Conservation (phyloP, 2,113 vertebrate genomes). For the Apteryx mantelli region DNA sequence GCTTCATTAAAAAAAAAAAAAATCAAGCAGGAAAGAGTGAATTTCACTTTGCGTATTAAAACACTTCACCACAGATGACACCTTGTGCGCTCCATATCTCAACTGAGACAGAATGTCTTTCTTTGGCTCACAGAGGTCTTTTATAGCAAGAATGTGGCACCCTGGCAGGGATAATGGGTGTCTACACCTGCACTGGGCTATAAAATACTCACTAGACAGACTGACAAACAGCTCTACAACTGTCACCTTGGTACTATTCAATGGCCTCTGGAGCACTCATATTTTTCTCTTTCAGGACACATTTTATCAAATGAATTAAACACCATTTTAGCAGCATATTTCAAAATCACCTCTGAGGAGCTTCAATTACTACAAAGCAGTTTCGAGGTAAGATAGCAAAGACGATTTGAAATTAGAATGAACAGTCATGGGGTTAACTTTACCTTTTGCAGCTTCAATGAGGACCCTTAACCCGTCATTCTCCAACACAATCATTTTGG, state of each 20-base stretch:
- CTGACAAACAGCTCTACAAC: neutral
- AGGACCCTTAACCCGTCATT: constrained; percentile 87
- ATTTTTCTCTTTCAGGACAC: neutral
- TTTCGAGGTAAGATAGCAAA: neutral
- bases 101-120: neutral
- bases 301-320: neutral
- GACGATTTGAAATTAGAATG: accelerated
- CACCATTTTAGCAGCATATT: neutral
- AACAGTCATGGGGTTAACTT: neutral
- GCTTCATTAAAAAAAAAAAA: neutral
- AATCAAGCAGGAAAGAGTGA: accelerated
- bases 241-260: neutral
- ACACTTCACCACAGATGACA: neutral
- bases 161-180: neutral
- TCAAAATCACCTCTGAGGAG: neutral
- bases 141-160: neutral
- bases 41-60: accelerated
- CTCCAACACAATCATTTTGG: constrained; percentile 92
- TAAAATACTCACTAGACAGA: accelerated
- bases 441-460: constrained; percentile 91
- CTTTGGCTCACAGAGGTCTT: neutral
- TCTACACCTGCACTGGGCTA: neutral
- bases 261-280: neutral
- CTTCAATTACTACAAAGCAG: neutral
- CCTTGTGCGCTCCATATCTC: neutral